Evolutionary conservation across 2,113 vertebrate genomes (phyloP).

Genomic region (Cettia cetti): DNA sequence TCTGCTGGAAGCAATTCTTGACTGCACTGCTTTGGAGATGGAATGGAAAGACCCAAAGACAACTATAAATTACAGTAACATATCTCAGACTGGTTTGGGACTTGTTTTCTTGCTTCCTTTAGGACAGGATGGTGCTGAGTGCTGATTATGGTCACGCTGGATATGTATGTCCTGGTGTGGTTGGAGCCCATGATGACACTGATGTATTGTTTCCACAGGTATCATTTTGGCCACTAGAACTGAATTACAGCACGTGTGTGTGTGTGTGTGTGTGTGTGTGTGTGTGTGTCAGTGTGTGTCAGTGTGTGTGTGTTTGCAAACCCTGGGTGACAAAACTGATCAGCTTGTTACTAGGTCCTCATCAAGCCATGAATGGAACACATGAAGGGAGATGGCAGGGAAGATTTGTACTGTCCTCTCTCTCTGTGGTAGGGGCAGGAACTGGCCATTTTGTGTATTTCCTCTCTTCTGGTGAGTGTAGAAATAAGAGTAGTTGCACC

Average conservation of each 20-base stretch:
- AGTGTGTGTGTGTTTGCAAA: not conserved
- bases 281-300: too few relatives aligned
- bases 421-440: not conserved
- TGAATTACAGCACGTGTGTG: not conserved
- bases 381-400: rapidly evolving
- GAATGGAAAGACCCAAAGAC: not conserved
- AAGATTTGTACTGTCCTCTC: not conserved
- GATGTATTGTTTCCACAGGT: not conserved
- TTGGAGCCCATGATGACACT: not conserved
- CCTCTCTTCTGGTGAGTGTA: not conserved
- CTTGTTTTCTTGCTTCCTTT: not conserved
- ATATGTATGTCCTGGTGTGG: not conserved
- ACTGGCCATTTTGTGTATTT: not conserved
- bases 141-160: rapidly evolving
- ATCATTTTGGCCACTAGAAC: not conserved
- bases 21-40: not conserved
- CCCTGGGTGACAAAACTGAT: not conserved
- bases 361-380: not conserved
- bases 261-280: too few relatives aligned
- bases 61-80: not conserved
- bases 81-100: not conserved
- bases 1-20: not conserved
- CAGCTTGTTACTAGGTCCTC: not conserved
- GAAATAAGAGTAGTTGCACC: not conserved
- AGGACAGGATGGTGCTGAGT: not conserved